A percentile compares a stretch with the other conserved stretches of the same genome.
Conservation (phyloP, 2,113 vertebrate genomes). For the Microtus oregoni region DNA sequence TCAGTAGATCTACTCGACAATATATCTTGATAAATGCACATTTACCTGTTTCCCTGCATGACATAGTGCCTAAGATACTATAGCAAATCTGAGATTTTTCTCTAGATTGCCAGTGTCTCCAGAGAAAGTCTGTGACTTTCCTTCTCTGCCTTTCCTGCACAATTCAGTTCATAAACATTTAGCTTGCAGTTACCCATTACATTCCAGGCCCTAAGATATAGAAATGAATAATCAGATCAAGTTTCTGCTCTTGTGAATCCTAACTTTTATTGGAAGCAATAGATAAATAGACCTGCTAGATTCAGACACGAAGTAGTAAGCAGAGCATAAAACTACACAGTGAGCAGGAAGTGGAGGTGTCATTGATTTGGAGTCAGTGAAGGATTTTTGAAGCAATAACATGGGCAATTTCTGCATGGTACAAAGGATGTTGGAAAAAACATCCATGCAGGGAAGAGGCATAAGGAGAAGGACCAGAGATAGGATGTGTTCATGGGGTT, state of each 20-base stretch:
- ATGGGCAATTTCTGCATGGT: neutral
- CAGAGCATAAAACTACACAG: neutral
- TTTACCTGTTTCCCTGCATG: neutral
- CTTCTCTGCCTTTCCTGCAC: neutral
- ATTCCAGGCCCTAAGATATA: neutral
- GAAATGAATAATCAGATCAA: neutral
- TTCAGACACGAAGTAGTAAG: neutral
- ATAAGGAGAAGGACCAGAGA: neutral
- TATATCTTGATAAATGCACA: neutral
- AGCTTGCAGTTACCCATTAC: neutral
- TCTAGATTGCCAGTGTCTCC: neutral
- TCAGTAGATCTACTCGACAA: accelerated
- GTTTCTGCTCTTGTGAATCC: neutral
- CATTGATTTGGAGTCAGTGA: neutral
- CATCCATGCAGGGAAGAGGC: neutral
- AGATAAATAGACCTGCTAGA: neutral
- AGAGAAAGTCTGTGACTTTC: neutral
- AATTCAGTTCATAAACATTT: neutral
- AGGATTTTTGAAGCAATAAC: neutral
- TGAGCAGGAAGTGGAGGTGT: neutral
- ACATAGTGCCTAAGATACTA: neutral
- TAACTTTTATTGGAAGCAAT: neutral
- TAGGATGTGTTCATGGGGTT: neutral
- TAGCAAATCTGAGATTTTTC: neutral
- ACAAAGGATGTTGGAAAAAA: neutral